phyloP scores from a whole-genome alignment of 2,888 invertebrate genomes.

The Anodontia alba region DNA sequence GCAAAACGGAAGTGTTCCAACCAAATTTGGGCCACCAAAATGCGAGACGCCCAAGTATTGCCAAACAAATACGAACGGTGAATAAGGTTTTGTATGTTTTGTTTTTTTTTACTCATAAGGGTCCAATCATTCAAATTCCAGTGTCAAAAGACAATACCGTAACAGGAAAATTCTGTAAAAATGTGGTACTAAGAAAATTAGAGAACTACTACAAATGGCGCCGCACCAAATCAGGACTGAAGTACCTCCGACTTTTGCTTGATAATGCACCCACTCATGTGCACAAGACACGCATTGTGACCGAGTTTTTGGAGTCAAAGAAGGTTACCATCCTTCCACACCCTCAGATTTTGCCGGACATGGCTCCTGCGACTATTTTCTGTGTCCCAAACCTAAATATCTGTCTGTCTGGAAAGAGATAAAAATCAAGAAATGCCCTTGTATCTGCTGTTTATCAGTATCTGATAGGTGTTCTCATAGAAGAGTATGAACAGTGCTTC shows the following conservation, averaged over 20 bases:
- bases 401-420: background rate
- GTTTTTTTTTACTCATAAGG: background rate
- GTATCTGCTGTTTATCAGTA: constrained; percentile 6
- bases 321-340: constrained; percentile 4
- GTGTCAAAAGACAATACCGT: constrained; percentile 28
- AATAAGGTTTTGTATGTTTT: constrained; percentile 4
- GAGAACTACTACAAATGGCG: constrained; percentile 14
- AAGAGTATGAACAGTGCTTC: background rate
- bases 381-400: background rate
- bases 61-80: constrained; percentile 25
- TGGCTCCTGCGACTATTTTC: constrained; percentile 4
- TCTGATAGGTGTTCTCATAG: background rate
- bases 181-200: constrained; percentile 22
- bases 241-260: background rate
- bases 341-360: constrained; percentile 1
- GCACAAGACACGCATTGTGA: constrained; percentile 8
- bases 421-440: background rate
- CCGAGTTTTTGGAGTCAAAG: constrained; percentile 1
- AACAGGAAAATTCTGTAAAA: constrained; percentile 32
- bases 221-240: constrained; percentile 9
- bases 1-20: constrained; percentile 1
- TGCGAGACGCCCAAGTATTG: constrained; percentile 13
- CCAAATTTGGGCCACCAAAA: constrained; percentile 21
- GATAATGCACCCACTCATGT: background rate
- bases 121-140: constrained; percentile 26